Percentiles rank a stretch among this genome's conserved stretches.
phyloP scores from a whole-genome alignment of 2,888 invertebrate species.

The Leptopilina myrica region DNA sequence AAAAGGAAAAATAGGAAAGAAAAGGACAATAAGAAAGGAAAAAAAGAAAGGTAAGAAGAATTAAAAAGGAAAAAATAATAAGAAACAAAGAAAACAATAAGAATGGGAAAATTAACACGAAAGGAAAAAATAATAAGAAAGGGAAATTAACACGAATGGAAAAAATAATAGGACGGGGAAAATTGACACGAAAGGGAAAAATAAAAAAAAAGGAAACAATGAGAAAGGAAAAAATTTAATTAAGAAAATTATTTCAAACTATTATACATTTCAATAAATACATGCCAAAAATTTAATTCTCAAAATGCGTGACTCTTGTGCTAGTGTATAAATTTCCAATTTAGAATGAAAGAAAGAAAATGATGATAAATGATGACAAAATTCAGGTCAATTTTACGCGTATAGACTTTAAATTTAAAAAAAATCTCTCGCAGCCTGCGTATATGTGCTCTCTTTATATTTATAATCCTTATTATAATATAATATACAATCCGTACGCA shows the following conservation, averaged over 20 bases:
- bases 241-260: background rate
- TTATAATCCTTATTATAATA: background rate
- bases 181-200: no score
- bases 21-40: background rate
- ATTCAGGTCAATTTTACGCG: background rate
- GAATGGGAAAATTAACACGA: no score
- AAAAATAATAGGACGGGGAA: constrained; percentile 10
- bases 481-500: background rate
- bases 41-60: background rate
- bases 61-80: no score
- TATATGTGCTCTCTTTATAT: background rate
- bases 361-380: background rate
- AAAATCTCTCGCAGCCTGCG: background rate
- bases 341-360: constrained; percentile 4
- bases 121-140: background rate
- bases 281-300: no score
- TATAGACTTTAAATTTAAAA: background rate
- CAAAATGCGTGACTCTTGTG: no score
- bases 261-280: background rate
- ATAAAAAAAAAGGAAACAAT: constrained; percentile 17
- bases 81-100: no score
- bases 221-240: constrained; percentile 27
- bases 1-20: constrained; percentile 4
- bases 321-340: no score
- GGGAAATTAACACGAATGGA: no score